Percentiles rank a stretch among this genome's conserved stretches.
These are phyloP conservation scores for Xiphias gladius DNA, from an alignment of 2,113 vertebrate species.

Conservation along the genomic window DNA sequence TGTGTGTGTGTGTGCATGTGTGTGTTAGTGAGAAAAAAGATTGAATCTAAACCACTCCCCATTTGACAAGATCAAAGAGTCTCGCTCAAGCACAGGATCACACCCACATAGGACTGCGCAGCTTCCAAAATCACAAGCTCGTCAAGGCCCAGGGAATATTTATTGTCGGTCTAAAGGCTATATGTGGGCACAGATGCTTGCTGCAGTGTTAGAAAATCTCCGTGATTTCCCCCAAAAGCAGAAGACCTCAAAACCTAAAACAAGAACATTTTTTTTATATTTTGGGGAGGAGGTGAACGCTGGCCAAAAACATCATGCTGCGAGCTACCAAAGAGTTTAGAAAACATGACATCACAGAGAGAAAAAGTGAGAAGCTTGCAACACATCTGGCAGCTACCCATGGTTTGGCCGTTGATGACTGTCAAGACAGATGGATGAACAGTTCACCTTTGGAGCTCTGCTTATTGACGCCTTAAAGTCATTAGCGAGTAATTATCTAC, in stretches of 20 bases:
- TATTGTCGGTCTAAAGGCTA: constrained; percentile 28
- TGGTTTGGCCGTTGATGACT: constrained; percentile 66
- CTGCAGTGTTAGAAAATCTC: constrained; percentile 16
- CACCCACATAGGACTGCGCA: constrained; percentile 51
- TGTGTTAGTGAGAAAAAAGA: constrained; percentile 32
- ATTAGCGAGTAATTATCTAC: constrained; percentile 70
- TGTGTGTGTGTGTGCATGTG: constrained; percentile 28
- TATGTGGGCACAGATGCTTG: constrained; percentile 14
- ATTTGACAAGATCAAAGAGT: constrained; percentile 67
- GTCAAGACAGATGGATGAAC: constrained; percentile 75
- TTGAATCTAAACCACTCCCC: constrained; percentile 62
- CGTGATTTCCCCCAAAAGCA: constrained; percentile 29
- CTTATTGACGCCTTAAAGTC: constrained; percentile 63
- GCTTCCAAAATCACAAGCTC: constrained; percentile 41
- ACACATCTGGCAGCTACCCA: constrained; percentile 75
- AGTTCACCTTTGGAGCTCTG: constrained; percentile 62
- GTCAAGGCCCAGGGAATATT: constrained; percentile 11
- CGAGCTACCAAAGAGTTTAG: constrained; percentile 59
- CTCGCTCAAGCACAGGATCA: constrained; percentile 53
- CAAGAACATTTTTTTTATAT: constrained; percentile 29
- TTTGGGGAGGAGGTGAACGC: constrained; percentile 50
- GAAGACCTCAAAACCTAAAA: constrained; percentile 41
- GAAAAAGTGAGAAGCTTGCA: constrained; percentile 61
- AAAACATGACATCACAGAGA: constrained; percentile 69
- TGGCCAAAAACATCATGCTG: constrained; percentile 67